Percentiles rank a stretch among this genome's conserved stretches.
Conservation (phyloP, 1,140 invertebrate species). For the Drosophila sp. region DNA sequence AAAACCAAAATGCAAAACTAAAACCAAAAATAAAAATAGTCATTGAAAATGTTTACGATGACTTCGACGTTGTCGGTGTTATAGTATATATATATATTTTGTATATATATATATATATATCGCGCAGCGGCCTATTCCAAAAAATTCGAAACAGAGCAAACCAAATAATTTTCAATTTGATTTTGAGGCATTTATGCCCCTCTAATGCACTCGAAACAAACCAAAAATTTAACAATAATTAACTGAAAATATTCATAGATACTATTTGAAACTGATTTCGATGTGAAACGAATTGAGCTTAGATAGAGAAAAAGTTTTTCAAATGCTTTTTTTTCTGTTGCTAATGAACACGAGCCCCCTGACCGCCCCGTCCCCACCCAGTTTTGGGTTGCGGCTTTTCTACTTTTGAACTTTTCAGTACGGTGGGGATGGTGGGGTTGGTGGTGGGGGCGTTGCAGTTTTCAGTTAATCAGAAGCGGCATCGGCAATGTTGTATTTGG, state of each 20-base stretch:
- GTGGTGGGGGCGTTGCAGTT: conserved; percentile 16
- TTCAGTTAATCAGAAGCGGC: neutral
- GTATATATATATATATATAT: conserved; percentile 14
- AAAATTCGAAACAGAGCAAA: conserved; percentile 44
- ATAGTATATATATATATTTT: neutral
- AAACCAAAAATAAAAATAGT: conserved; percentile 74
- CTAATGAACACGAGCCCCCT: conserved; percentile 48
- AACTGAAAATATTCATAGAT: neutral
- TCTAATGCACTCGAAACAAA: neutral
- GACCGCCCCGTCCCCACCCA: no score
- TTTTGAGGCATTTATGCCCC: no score
- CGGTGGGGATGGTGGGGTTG: conserved; percentile 9
- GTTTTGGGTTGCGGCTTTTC: conserved; percentile 52
- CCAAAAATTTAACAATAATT: neutral
- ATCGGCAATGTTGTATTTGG: conserved; percentile 6
- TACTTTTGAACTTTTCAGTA: conserved; percentile 62
- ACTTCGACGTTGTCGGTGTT: conserved; percentile 39
- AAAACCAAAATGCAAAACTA: conserved; percentile 66
- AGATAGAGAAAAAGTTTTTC: neutral
- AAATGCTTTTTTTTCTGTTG: neutral
- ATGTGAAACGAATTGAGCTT: neutral
- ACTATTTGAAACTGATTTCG: neutral
- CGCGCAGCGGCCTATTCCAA: conserved; percentile 50
- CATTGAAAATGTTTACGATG: conserved; percentile 76
- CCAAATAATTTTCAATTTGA: neutral